phyloP scores from a whole-genome alignment of 2,113 vertebrate genomes.

The Amphiprion ocellaris region DNA sequence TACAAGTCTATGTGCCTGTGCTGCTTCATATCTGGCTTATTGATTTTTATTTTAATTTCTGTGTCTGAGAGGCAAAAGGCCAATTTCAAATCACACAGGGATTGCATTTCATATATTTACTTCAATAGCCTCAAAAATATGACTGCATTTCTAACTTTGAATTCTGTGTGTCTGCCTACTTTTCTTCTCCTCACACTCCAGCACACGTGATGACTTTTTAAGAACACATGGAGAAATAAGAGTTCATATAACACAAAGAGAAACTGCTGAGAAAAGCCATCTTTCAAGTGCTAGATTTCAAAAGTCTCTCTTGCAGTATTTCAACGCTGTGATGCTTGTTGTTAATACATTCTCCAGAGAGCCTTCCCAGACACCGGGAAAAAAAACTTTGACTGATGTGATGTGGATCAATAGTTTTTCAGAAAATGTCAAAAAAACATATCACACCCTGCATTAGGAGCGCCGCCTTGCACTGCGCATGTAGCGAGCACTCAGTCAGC shows the following conservation, averaged over 20 bases:
- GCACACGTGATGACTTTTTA: slow-evolving; percentile 44
- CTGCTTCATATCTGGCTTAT: slow-evolving; percentile 15
- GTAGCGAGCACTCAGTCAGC: slow-evolving; percentile 33
- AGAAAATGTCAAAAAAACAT: slow-evolving; percentile 68
- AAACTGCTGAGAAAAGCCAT: slow-evolving; percentile 33
- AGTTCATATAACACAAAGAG: slow-evolving; percentile 29
- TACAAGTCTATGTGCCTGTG: neutral
- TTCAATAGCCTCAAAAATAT: slow-evolving; percentile 51
- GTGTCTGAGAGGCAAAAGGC: neutral
- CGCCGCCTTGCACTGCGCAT: neutral
- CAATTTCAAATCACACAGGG: slow-evolving; percentile 37
- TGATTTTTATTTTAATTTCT: neutral
- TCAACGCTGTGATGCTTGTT: slow-evolving; percentile 40
- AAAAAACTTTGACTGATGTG: slow-evolving; percentile 70
- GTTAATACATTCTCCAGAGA: slow-evolving; percentile 66
- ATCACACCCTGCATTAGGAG: slow-evolving; percentile 40
- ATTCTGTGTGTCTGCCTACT: neutral
- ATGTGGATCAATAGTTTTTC: slow-evolving; percentile 74
- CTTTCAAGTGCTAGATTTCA: slow-evolving; percentile 43
- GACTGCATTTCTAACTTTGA: slow-evolving; percentile 38
- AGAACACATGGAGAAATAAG: slow-evolving; percentile 13
- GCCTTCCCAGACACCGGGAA: slow-evolving; percentile 40
- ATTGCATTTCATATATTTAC: slow-evolving; percentile 19
- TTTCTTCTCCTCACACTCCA: slow-evolving; percentile 22
- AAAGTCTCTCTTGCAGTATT: slow-evolving; percentile 37